These are phyloP conservation scores for Trissonchulus sp. DNA, from an alignment of 2,888 invertebrate species.

Conservation along the genomic window DNA sequence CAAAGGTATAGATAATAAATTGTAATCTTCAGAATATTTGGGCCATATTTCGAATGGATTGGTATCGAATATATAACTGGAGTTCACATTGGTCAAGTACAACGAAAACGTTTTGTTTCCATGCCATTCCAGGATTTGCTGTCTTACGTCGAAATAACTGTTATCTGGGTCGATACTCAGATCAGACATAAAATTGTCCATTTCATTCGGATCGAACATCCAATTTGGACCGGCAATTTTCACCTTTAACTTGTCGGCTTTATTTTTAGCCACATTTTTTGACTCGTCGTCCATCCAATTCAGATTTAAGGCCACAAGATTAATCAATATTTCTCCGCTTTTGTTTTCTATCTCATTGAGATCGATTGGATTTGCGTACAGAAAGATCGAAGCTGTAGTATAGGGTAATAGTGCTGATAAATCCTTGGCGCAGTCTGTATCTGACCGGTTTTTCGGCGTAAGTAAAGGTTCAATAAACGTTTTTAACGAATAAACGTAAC, in stretches of 20 bases:
- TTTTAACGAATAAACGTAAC: background rate
- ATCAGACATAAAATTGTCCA: background rate
- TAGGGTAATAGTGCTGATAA: background rate
- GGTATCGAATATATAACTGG: no score
- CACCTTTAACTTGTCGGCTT: background rate
- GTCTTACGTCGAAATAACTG: background rate
- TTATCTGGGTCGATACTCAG: background rate
- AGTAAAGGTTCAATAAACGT: background rate
- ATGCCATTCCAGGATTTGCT: background rate
- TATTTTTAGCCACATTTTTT: background rate
- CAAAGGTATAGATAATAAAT: slow-evolving; percentile 47
- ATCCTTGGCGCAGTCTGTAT: background rate
- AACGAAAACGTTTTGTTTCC: no score
- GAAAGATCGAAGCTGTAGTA: background rate
- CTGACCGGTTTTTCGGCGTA: background rate
- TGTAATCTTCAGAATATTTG: no score
- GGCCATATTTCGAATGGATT: no score
- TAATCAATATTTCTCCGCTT: background rate
- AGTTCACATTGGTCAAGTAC: no score
- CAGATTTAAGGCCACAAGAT: background rate
- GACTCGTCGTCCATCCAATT: background rate
- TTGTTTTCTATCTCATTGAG: no score
- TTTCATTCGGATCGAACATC: background rate
- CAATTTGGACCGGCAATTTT: background rate
- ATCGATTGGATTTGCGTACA: no score